Conservation (phyloP, 2,113 vertebrate genomes). For the Chaetops frenatus region DNA sequence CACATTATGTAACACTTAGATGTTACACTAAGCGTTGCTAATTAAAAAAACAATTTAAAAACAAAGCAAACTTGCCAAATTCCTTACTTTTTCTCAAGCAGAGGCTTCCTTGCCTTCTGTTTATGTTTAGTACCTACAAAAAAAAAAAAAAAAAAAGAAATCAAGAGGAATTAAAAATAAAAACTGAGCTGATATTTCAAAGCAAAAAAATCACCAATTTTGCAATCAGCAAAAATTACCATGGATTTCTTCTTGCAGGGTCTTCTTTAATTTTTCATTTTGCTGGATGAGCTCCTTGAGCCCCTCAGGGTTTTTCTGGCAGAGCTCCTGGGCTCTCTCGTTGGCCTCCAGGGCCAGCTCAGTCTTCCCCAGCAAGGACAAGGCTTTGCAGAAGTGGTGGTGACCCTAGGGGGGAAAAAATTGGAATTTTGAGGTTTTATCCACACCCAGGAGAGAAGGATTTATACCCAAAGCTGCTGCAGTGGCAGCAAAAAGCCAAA, state of each 20-base stretch:
- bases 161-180: background rate
- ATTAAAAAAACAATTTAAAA: background rate
- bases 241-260: slow-evolving; percentile 34
- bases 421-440: background rate
- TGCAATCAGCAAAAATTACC: slow-evolving; percentile 48
- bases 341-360: slow-evolving; percentile 80
- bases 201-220: background rate
- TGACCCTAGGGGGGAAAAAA: slow-evolving; percentile 79
- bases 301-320: slow-evolving; percentile 68
- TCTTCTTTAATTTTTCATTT: slow-evolving; percentile 57
- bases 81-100: slow-evolving; percentile 66
- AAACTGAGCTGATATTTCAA: background rate
- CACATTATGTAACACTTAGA: background rate
- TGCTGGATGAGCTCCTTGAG: slow-evolving; percentile 80
- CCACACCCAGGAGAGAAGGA: background rate
- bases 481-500: background rate
- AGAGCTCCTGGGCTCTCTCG: slow-evolving; percentile 71
- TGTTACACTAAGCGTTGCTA: background rate
- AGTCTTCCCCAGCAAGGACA: slow-evolving; percentile 75
- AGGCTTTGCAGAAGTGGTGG: slow-evolving; percentile 87
- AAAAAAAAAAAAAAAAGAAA: background rate
- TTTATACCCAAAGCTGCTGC: background rate
- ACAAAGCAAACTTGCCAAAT: background rate
- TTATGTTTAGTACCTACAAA: slow-evolving; percentile 48
- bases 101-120: background rate